Conservation (phyloP, 1,140 invertebrate species). For the Rhopalosiphum padi region DNA sequence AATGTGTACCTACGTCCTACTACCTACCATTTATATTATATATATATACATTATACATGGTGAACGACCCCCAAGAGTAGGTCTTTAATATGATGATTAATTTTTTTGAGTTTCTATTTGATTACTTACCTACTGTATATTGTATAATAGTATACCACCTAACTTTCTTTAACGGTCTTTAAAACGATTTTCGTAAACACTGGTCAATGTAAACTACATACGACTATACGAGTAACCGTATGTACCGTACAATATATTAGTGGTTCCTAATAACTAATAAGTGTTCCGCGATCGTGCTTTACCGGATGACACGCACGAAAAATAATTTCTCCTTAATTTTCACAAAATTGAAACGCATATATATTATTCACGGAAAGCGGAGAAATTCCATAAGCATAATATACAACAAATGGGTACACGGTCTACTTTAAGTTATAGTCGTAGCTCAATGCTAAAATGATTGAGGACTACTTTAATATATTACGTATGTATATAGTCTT, state of each 20-base stretch:
- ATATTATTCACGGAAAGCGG: too few species aligned
- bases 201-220: neutral
- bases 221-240: too few species aligned
- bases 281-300: too few species aligned
- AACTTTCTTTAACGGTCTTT: neutral
- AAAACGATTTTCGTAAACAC: neutral
- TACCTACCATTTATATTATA: too few species aligned
- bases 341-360: too few species aligned
- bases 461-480: neutral
- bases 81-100: neutral
- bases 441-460: neutral
- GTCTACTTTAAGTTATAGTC: neutral
- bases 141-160: neutral
- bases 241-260: too few species aligned
- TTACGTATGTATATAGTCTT: too few species aligned
- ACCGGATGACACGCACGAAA: too few species aligned
- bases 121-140: neutral
- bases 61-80: neutral
- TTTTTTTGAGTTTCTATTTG: neutral
- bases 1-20: neutral
- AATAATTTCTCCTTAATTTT: too few species aligned
- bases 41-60: neutral
- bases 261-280: neutral
- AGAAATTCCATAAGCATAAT: neutral
- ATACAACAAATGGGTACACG: neutral